Conservation (phyloP, 2,797 vertebrate species). For the Poecilia wingei region DNA sequence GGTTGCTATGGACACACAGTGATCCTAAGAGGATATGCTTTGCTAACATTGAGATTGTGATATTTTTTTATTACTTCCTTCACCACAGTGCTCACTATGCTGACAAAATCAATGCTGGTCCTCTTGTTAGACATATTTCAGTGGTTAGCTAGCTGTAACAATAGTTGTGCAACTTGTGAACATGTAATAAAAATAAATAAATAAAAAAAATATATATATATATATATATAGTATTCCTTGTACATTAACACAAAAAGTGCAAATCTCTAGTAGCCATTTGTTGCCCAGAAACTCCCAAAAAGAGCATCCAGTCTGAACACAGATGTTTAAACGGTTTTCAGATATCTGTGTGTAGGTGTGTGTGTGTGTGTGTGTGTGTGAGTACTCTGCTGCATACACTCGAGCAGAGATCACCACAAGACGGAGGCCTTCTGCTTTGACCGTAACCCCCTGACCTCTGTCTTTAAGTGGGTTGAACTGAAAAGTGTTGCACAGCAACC, state of each 20-base stretch:
- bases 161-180: background rate
- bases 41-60: no score
- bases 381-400: background rate
- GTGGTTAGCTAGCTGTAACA: background rate
- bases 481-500: constrained; percentile 1
- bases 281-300: background rate
- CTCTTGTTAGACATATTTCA: background rate
- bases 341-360: background rate
- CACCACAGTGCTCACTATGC: no score
- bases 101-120: no score
- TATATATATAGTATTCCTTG: background rate
- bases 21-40: no score
- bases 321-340: background rate
- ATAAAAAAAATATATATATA: no score
- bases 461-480: background rate
- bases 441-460: background rate
- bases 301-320: background rate
- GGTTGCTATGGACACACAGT: no score
- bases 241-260: background rate
- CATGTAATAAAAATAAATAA: no score
- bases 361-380: background rate
- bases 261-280: background rate
- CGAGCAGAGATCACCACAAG: background rate
- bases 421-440: background rate
- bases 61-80: background rate